Evolutionary conservation across 2,888 invertebrate species (phyloP).

Genomic region (Apamea monoglypha): DNA sequence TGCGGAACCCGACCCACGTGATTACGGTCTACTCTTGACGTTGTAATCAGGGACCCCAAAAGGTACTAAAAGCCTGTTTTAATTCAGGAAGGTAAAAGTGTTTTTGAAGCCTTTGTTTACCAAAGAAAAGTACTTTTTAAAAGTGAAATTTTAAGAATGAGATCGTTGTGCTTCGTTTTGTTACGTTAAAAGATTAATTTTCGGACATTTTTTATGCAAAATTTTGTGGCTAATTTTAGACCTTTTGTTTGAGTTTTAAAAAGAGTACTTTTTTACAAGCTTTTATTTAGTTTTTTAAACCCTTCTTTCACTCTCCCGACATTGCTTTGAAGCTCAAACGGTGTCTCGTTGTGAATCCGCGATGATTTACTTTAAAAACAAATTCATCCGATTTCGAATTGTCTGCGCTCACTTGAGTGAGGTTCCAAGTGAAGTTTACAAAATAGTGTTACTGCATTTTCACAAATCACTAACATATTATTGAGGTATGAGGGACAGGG

Average conservation of each 20-base stretch:
- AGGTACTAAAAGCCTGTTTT: constrained; percentile 61
- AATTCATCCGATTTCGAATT: neutral
- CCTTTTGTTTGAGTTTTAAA: constrained; percentile 10
- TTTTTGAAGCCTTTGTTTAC: constrained; percentile 55
- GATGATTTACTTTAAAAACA: neutral
- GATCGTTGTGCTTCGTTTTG: constrained; percentile 40
- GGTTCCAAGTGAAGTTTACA: neutral
- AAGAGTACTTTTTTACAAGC: neutral
- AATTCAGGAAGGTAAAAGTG: constrained; percentile 61
- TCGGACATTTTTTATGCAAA: neutral
- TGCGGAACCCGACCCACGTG: constrained; percentile 62
- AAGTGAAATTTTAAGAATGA: constrained; percentile 37
- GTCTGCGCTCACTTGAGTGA: neutral
- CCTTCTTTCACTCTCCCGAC: too few species aligned
- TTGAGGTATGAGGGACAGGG: too few species aligned
- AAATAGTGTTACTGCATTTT: neutral
- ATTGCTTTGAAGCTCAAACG: neutral
- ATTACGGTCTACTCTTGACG: constrained; percentile 55
- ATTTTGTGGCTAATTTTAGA: neutral
- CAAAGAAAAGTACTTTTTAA: constrained; percentile 56
- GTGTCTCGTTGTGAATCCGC: neutral
- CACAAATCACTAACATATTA: neutral
- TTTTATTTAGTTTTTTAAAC: too few species aligned
- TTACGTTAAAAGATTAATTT: constrained; percentile 16
- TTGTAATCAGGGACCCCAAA: constrained; percentile 57